Evolutionary conservation across 2,888 invertebrate genomes (phyloP), one percentile per base, ranked within the genome.

Genomic region (Ochropleura leucogaster): DNA sequence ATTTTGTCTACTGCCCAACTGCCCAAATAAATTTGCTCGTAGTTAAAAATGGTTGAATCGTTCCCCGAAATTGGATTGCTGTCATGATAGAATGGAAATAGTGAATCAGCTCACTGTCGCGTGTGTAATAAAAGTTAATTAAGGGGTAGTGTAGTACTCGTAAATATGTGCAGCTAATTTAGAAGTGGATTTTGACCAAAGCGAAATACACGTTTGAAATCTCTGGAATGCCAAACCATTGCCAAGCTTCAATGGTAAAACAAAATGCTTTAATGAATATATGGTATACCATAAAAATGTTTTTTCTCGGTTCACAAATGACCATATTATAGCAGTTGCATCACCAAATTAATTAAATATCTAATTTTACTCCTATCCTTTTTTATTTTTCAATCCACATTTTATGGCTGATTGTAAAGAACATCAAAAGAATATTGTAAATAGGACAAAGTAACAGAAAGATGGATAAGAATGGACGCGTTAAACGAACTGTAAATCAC

Each of bases 21-120:
- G 62, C 42, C 59, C 65, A 66, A 79, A 79, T 79, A 80, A 72
- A 77, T 72, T 82, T 47, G 47, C 51, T 55, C 63, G 59, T 74
- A 62, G 76, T 72, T 67, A 70, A 72, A 78, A 75, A 68, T 72
- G 69, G 74, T 78, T 60, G 59, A 68, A 74, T 64, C 59, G 67
- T 64, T 74, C 46, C 66, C 68, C 59, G 44, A 80, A 80, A 80
- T 84, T 80, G 70, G 72, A 74, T 71, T 70, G 64, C 62, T 72
- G 47, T 69, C 62, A 59, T 69, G 44, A 64, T 63, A 62, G 20
- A 71, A 67, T 51, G 60, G 65, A 73, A 82, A 60, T 16, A 59
- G 55, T 65, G 59, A 65, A 68, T 44, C 68, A 59, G 59, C 46
- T 65, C 44, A 49, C 49, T 4, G 53, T 60, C 40, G 40, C 5